These are phyloP conservation scores for Druceiella hillmani DNA, from an alignment of 2,888 invertebrate species.

Conservation along the genomic window DNA sequence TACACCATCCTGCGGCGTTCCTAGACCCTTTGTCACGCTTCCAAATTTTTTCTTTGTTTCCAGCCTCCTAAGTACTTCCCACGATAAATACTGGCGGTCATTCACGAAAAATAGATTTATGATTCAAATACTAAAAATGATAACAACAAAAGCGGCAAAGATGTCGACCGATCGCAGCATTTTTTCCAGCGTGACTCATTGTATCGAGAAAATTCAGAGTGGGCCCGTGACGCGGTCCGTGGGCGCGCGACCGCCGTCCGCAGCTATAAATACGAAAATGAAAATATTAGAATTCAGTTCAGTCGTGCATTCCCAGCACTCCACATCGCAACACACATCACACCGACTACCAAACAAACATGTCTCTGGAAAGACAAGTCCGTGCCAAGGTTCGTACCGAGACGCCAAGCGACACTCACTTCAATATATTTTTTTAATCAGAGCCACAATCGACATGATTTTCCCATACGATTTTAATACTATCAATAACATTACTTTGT, in stretches of 20 bases:
- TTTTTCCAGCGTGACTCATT: too few species aligned
- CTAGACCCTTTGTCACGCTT: too few species aligned
- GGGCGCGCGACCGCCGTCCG: conserved; percentile 24
- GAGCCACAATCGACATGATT: background rate
- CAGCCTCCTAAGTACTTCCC: too few species aligned
- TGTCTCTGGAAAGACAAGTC: conserved; percentile 92
- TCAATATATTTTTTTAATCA: conserved; percentile 12
- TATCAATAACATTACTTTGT: too few species aligned
- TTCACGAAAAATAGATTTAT: too few species aligned
- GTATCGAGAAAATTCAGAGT: too few species aligned
- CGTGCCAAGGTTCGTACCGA: conserved; percentile 72
- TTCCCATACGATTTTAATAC: background rate
- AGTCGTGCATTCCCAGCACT: conserved; percentile 36
- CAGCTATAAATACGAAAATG: conserved; percentile 46
- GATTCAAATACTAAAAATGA: too few species aligned
- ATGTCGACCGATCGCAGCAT: too few species aligned
- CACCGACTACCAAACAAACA: conserved; percentile 44
- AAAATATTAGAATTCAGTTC: conserved; percentile 48
- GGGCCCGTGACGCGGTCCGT: conserved; percentile 35
- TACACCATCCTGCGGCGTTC: too few species aligned
- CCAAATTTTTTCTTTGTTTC: too few species aligned
- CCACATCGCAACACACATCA: conserved; percentile 29
- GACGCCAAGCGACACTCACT: conserved; percentile 15
- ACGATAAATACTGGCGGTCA: too few species aligned
- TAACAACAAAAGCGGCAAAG: too few species aligned